Evolutionary conservation across 1,140 invertebrate genomes (phyloP), one percentile per base, ranked within the genome.

Genomic region (Papilio glaucus): DNA sequence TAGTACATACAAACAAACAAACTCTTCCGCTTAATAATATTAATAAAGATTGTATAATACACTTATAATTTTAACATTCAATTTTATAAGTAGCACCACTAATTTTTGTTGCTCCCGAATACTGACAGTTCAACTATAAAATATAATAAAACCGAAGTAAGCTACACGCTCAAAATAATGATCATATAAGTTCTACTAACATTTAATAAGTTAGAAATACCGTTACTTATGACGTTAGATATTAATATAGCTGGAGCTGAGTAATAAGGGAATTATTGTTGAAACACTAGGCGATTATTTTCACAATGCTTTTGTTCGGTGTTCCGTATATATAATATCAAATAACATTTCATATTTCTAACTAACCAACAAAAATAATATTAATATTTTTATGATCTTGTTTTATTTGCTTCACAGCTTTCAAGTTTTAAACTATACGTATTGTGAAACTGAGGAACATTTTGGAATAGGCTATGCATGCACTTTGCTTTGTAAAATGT

Each of bases 201-300:
- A 49, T 49, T 57, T 57, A 57, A 57, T 57, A 57, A 57, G 49
- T 57, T 10, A 53, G 49, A 53, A 24, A 9, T 53, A 13, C 9
- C 49, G 49, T 53, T 53, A 24, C 18, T 53, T 53, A 53, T 53
- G 49, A 53, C 49, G 18, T 53, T 9, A 9, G 41, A 49, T 18
- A 53, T 53, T 53, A 53, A 53, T 53, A 53, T 18, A 53, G 49
- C 49, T 53, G 24, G 49, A 21, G 49, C 12, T 53, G 49, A 53
- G 49, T 24, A 53, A 53, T 53, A 53, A 53, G 49, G 49, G 49
- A 53, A 53, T 53, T 53, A 53, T 53, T 53, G 49, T 24, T 53
- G 49, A 53, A 53, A 24, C 18, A 53, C 21, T 53, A 10, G 9
- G 21, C 49, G 49, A 53, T 53, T 53, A 53, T 53, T 53, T 53